phyloP scores from a whole-genome alignment of 53 echinoderm and acorn worm genomes.

The Crossaster papposus region DNA sequence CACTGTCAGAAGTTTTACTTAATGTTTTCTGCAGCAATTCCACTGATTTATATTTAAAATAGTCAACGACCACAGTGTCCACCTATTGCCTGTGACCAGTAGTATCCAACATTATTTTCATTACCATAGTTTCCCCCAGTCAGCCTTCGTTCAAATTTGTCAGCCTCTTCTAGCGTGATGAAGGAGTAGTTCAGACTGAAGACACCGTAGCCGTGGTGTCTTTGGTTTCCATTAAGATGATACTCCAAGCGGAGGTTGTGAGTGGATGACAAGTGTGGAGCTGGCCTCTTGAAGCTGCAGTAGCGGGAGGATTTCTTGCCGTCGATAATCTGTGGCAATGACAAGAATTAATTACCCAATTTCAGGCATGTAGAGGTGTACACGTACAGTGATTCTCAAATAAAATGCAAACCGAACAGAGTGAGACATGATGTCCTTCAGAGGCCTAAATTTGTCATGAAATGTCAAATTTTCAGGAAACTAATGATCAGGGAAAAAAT shows the following conservation, averaged over 20 bases:
- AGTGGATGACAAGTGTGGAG: conserved; percentile 39
- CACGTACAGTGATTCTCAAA: not conserved
- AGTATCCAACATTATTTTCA: not conserved
- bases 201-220: conserved; percentile 44
- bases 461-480: too few relatives aligned
- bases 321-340: conserved; percentile 49
- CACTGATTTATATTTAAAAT: not conserved
- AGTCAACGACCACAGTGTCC: not conserved
- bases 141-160: conserved; percentile 37
- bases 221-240: conserved; percentile 34
- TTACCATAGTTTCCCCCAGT: conserved; percentile 53
- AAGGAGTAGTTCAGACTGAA: conserved; percentile 62
- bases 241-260: conserved; percentile 56
- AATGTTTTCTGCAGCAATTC: not conserved
- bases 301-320: conserved; percentile 38
- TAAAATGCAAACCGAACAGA: not conserved
- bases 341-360: not conserved
- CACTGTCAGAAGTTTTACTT: not conserved
- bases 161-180: conserved; percentile 40
- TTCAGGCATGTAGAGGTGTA: not conserved
- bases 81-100: not conserved
- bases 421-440: too few relatives aligned
- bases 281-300: conserved; percentile 60
- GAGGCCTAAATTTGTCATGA: too few relatives aligned
- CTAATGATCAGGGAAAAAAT: too few relatives aligned